These are phyloP conservation scores for Heliconius melpomene DNA, from an alignment of 1,140 invertebrate species.

Conservation along the genomic window DNA sequence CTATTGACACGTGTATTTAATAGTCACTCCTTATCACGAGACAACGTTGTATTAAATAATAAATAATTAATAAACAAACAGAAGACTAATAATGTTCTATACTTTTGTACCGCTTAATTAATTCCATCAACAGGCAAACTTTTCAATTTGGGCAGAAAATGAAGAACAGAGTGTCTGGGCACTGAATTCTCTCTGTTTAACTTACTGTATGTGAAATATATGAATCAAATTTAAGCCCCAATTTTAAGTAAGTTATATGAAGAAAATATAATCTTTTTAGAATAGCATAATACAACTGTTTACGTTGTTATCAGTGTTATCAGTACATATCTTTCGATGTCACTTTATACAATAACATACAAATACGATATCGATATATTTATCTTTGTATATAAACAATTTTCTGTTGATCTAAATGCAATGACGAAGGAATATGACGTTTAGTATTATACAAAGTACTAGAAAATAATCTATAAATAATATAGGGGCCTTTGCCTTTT, in stretches of 20 bases:
- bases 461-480: too few species aligned
- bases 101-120: too few species aligned
- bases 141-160: too few species aligned
- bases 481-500: too few species aligned
- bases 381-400: conserved; percentile 8
- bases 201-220: too few species aligned
- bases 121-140: too few species aligned
- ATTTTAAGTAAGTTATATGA: background rate
- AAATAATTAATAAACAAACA: background rate
- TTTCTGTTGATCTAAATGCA: background rate
- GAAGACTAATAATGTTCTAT: too few species aligned
- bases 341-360: background rate
- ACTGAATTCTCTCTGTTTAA: too few species aligned
- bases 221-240: too few species aligned
- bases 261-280: background rate
- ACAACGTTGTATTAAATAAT: background rate
- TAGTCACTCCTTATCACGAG: background rate
- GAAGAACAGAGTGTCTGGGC: too few species aligned
- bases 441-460: too few species aligned
- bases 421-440: background rate
- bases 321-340: background rate
- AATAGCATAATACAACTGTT: background rate
- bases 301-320: conserved; percentile 3
- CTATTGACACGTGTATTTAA: background rate
- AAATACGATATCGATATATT: background rate